Conservation (phyloP, 2,797 vertebrate genomes). For the Brachymystax lenok region DNA sequence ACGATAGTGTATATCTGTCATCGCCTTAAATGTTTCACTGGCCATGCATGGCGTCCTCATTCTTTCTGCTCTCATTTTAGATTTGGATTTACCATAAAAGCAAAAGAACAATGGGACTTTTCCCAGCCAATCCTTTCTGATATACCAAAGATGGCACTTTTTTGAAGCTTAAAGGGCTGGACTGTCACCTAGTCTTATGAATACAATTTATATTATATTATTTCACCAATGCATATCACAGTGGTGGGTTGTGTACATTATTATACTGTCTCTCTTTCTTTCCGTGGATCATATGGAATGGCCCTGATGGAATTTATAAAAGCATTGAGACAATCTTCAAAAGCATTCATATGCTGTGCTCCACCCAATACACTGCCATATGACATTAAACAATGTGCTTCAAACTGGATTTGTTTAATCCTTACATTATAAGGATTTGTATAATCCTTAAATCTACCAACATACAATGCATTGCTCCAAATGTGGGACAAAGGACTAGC, state of each 20-base stretch:
- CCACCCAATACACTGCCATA: background rate
- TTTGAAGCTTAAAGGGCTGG: background rate
- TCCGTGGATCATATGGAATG: background rate
- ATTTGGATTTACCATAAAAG: background rate
- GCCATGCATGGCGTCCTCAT: background rate
- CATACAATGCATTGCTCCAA: background rate
- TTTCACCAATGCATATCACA: background rate
- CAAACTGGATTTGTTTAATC: background rate
- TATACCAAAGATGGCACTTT: background rate
- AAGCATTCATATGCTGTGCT: background rate
- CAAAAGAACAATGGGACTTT: background rate
- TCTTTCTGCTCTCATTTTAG: background rate
- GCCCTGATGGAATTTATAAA: background rate
- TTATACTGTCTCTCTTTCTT: background rate
- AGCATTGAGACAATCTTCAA: background rate
- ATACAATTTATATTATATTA: background rate
- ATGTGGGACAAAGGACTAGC: background rate
- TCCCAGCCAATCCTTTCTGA: too few relatives aligned
- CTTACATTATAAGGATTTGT: background rate
- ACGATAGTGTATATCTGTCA: background rate
- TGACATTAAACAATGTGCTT: background rate
- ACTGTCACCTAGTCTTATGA: background rate
- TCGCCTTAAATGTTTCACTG: background rate
- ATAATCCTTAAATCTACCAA: background rate
- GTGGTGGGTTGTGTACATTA: background rate